Conservation (phyloP, 2,797 vertebrate species). For the Eurystomus glaucurus region DNA sequence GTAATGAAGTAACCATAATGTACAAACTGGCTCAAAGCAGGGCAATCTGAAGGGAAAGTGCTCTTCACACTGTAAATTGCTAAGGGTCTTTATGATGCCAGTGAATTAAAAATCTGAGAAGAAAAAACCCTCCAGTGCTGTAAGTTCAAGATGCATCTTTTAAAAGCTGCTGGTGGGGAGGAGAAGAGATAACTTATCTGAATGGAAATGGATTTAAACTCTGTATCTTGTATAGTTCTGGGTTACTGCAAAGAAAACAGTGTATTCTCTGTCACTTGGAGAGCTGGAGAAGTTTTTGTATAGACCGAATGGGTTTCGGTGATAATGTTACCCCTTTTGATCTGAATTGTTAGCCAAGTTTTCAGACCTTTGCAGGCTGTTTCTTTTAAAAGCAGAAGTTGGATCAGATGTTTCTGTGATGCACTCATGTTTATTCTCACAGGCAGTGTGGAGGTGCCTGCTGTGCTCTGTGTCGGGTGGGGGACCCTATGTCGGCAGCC, state of each 20-base stretch:
- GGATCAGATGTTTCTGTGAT: not conserved
- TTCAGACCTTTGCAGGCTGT: not conserved
- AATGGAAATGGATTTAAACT: constrained; percentile 45
- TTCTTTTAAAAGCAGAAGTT: not conserved
- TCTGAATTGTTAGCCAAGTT: not conserved
- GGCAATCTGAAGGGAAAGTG: not conserved
- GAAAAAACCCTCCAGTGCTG: constrained; percentile 37
- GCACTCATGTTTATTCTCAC: rapidly evolving
- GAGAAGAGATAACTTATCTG: constrained; percentile 44
- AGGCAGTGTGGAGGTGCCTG: not conserved
- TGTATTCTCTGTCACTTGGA: not conserved
- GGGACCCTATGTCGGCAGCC: rapidly evolving
- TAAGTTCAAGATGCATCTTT: constrained; percentile 43
- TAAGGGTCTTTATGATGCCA: constrained; percentile 52
- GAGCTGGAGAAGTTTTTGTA: not conserved
- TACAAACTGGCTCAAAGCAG: constrained; percentile 24
- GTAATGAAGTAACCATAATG: not conserved
- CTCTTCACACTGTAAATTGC: constrained; percentile 62
- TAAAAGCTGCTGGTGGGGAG: constrained; percentile 34
- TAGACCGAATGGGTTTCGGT: not conserved
- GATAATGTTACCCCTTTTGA: not conserved
- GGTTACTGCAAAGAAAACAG: not conserved
- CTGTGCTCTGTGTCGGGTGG: rapidly evolving
- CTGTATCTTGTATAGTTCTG: not conserved
- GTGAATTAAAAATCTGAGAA: constrained; percentile 61